Percentiles rank a stretch among this genome's conserved stretches.
Evolutionary conservation across 2,797 vertebrate species (phyloP).

Genomic region (Rhinichthys osculus): DNA sequence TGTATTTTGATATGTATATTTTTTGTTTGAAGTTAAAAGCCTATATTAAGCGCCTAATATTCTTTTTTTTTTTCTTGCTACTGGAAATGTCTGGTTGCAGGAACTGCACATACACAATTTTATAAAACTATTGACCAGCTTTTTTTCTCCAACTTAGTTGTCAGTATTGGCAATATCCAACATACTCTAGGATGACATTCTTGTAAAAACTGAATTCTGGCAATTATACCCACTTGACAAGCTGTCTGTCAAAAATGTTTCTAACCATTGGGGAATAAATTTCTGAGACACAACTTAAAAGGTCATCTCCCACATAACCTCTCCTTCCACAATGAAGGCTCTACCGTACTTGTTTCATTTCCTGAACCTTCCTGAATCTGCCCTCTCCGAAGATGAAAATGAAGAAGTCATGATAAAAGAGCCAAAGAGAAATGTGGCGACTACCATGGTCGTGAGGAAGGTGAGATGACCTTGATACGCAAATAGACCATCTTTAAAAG

Average conservation of each 20-base stretch:
- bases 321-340: constrained; percentile 16
- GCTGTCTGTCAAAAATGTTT: constrained; percentile 18
- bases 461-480: constrained; percentile 69
- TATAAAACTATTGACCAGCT: not conserved
- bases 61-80: no score
- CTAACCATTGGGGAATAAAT: constrained; percentile 1
- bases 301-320: constrained; percentile 33
- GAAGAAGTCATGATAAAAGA: constrained; percentile 11
- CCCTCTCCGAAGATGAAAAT: constrained; percentile 48
- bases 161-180: not conserved
- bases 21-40: not conserved
- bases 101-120: not conserved
- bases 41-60: not conserved
- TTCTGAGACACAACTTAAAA: constrained; percentile 24
- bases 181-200: not conserved
- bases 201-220: not conserved
- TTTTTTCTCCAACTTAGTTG: not conserved
- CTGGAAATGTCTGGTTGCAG: not conserved
- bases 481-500: constrained; percentile 63
- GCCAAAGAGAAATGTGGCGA: constrained; percentile 38
- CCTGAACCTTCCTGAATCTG: not conserved
- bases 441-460: constrained; percentile 50
- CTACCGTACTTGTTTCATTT: not conserved
- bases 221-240: constrained; percentile 10
- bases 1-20: not conserved